phyloP scores from a whole-genome alignment of 2,888 invertebrate species.

The Cephus spinipes region DNA sequence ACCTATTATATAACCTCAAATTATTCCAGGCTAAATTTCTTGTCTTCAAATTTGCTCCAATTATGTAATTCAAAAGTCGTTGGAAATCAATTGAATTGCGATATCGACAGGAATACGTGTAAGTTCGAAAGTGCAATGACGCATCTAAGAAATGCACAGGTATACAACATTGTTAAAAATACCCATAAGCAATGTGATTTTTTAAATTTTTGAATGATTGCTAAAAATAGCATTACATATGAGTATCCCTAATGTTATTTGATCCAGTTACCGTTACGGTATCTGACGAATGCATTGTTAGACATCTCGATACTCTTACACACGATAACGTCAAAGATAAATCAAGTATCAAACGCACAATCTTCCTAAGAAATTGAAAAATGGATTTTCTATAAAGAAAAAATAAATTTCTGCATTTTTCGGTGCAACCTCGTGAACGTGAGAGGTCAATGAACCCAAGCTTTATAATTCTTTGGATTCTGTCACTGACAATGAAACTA shows the following conservation, averaged over 20 bases:
- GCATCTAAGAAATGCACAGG: background rate
- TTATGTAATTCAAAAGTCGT: background rate
- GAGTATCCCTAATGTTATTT: background rate
- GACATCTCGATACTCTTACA: background rate
- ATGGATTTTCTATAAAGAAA: background rate
- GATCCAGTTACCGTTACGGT: background rate
- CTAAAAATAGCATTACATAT: too few relatives aligned
- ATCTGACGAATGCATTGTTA: background rate
- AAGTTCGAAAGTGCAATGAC: background rate
- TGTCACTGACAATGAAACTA: background rate
- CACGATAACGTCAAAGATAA: background rate
- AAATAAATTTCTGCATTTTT: background rate
- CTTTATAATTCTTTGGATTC: background rate
- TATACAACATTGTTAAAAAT: background rate
- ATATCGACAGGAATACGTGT: background rate
- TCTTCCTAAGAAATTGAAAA: background rate
- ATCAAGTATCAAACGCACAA: background rate
- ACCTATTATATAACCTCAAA: background rate
- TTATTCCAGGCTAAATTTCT: background rate
- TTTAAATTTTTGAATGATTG: background rate
- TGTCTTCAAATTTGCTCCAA: too few relatives aligned
- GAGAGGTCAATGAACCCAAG: background rate
- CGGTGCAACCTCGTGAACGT: background rate
- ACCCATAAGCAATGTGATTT: background rate
- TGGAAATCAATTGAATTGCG: background rate